Evolutionary conservation across 2,113 vertebrate genomes (phyloP).

Genomic region (Sylvia atricapilla): DNA sequence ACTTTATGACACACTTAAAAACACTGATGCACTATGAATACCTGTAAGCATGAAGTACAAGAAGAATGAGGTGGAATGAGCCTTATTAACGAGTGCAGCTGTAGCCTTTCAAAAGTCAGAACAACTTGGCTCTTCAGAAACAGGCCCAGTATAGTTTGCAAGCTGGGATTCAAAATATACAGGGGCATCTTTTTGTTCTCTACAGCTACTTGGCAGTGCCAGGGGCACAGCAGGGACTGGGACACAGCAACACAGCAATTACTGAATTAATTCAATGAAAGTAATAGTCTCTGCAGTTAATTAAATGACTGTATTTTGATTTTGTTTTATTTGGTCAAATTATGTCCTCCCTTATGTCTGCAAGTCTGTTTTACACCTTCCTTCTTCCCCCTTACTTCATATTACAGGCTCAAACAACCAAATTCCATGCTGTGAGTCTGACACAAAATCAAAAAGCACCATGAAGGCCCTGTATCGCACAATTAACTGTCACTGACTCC

Average conservation of each 20-base stretch:
- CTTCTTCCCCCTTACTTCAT: neutral
- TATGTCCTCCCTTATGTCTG: conserved; percentile 7
- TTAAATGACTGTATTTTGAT: neutral
- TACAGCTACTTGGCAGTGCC: neutral
- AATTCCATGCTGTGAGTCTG: neutral
- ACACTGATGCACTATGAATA: neutral
- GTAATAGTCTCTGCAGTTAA: neutral
- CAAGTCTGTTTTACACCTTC: neutral
- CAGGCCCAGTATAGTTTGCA: neutral
- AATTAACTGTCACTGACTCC: neutral
- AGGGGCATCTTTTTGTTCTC: neutral
- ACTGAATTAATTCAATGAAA: conserved; percentile 14
- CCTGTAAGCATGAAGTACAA: neutral
- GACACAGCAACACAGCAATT: neutral
- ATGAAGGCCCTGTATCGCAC: neutral
- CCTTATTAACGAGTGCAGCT: neutral
- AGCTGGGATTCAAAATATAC: neutral
- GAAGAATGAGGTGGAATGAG: neutral
- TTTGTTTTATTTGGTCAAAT: conserved; percentile 29
- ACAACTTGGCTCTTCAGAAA: neutral
- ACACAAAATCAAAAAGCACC: neutral
- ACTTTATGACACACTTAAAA: neutral
- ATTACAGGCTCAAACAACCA: neutral
- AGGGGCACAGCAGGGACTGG: neutral
- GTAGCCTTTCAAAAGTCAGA: neutral